These are phyloP conservation scores for Hyphantria cunea DNA, from an alignment of 1,140 invertebrate species.

Conservation along the genomic window DNA sequence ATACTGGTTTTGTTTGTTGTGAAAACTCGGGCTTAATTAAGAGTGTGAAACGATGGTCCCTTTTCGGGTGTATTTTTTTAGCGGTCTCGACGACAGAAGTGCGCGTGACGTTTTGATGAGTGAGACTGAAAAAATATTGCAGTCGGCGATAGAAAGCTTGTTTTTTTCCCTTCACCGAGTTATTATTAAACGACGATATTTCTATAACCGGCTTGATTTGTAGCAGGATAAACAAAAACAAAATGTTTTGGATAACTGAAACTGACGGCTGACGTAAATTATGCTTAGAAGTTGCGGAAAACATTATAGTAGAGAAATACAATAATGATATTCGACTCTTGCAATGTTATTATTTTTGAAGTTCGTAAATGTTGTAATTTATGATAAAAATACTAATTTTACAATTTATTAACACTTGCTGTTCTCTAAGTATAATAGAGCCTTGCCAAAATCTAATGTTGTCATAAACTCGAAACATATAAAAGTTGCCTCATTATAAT, in stretches of 20 bases:
- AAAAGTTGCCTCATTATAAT: no score
- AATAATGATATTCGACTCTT: no score
- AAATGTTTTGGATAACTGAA: slow-evolving; percentile 9
- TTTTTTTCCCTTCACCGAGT: slow-evolving; percentile 15
- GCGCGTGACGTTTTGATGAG: slow-evolving; percentile 46
- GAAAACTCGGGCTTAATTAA: slow-evolving; percentile 67
- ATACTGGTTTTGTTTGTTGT: slow-evolving; percentile 61
- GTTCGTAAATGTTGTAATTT: no score
- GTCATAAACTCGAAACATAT: no score
- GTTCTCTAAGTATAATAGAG: no score
- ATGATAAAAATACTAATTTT: no score
- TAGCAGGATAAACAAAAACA: slow-evolving; percentile 12
- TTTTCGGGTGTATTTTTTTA: slow-evolving; percentile 47
- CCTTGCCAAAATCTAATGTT: no score
- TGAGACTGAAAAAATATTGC: slow-evolving; percentile 38
- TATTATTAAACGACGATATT: slow-evolving; percentile 19
- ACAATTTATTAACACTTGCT: no score
- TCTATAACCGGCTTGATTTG: slow-evolving; percentile 7
- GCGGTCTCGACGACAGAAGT: slow-evolving; percentile 37
- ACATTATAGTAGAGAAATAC: not conserved
- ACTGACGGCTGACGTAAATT: not conserved
- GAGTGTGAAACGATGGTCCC: slow-evolving; percentile 69
- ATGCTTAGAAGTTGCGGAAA: slow-evolving; percentile 5
- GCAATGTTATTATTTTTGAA: no score
- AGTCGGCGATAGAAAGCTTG: slow-evolving; percentile 21